Percentiles rank a stretch among this genome's conserved stretches.
phyloP scores from a whole-genome alignment of 2,113 vertebrate genomes.

The Apistogramma diplotaenia region DNA sequence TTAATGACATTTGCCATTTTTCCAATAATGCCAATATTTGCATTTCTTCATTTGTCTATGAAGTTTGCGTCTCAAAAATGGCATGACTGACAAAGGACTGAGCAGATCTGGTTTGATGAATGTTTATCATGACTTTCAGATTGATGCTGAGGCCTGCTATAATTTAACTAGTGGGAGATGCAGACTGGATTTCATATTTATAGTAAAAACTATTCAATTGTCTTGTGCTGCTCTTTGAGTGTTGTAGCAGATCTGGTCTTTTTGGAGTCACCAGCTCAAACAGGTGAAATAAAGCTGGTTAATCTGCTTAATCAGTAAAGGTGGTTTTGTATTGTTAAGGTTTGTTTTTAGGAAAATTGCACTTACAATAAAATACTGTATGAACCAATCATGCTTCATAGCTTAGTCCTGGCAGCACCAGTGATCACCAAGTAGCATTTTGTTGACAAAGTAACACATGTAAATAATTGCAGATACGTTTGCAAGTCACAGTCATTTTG shows the following conservation, averaged over 20 bases:
- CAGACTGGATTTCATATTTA: background rate
- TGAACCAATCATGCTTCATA: background rate
- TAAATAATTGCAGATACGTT: too few species aligned
- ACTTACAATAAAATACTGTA: background rate
- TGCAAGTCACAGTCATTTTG: too few species aligned
- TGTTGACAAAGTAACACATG: background rate
- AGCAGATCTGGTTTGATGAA: background rate
- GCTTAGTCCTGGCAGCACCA: background rate
- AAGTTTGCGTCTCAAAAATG: too few species aligned
- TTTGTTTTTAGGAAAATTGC: background rate
- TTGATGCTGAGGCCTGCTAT: background rate
- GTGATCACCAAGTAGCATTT: background rate
- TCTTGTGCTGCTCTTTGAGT: background rate
- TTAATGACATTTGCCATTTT: too few species aligned
- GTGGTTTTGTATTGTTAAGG: background rate
- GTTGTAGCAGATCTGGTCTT: background rate
- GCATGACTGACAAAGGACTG: too few species aligned
- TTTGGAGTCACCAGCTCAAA: background rate
- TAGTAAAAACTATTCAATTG: background rate
- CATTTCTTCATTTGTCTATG: too few species aligned
- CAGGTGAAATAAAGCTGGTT: background rate
- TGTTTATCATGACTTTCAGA: background rate
- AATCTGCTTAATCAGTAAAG: background rate
- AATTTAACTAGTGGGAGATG: background rate
- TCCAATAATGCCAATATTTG: too few species aligned